Conservation (phyloP, 2,113 vertebrate genomes). For the Sinocyclocheilus anophthalmus region DNA sequence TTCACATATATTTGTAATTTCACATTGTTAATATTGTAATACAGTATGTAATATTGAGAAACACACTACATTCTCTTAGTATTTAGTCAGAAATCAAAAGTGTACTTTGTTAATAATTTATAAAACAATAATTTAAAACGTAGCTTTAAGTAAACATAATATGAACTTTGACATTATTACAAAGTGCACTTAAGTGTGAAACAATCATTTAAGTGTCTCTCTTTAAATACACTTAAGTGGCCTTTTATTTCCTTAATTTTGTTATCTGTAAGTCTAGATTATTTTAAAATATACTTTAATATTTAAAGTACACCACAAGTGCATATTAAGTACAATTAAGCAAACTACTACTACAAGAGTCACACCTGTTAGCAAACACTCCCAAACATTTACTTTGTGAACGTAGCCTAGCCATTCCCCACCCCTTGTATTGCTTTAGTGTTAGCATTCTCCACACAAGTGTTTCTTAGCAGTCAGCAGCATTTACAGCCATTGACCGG, state of each 20-base stretch:
- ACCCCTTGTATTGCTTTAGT: neutral
- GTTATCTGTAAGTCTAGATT: neutral
- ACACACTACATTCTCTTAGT: neutral
- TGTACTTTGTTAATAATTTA: neutral
- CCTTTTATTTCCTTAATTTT: neutral
- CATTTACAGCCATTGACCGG: constrained; percentile 65
- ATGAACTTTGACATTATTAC: neutral
- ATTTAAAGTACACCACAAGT: neutral
- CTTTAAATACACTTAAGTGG: too few species aligned
- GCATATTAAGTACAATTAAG: neutral
- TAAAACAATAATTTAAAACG: neutral
- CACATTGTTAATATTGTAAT: neutral
- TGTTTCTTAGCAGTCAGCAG: constrained; percentile 45
- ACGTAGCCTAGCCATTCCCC: neutral
- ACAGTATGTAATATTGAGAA: neutral
- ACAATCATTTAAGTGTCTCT: neutral
- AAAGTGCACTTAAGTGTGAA: too few species aligned
- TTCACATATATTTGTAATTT: neutral
- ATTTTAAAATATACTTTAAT: neutral
- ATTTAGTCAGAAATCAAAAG: neutral
- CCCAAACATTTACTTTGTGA: constrained; percentile 1
- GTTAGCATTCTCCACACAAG: neutral
- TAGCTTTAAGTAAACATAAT: neutral
- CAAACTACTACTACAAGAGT: neutral
- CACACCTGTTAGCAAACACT: neutral